phyloP scores from a whole-genome alignment of 2,797 vertebrate species.

The Heteromormyrus szaboi region DNA sequence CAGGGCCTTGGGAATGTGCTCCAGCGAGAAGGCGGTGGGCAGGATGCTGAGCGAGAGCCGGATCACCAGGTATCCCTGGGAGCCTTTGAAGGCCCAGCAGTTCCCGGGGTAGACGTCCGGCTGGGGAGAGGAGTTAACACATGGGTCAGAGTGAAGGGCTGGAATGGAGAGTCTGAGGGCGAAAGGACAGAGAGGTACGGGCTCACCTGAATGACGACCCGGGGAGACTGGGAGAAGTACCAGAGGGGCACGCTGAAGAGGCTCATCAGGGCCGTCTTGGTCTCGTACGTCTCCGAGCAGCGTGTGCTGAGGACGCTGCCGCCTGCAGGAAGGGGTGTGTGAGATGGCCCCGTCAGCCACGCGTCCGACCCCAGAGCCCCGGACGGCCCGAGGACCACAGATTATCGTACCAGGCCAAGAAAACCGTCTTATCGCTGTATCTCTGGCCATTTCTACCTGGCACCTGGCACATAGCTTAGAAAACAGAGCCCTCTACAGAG shows the following conservation, averaged over 20 bases:
- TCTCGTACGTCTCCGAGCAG: slow-evolving; percentile 89
- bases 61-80: slow-evolving; percentile 87
- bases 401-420: background rate
- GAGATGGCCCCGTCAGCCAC: background rate
- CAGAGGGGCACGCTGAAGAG: slow-evolving; percentile 88
- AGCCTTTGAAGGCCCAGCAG: slow-evolving; percentile 94
- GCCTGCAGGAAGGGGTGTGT: slow-evolving; percentile 52
- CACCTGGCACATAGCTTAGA: background rate
- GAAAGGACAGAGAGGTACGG: background rate
- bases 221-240: slow-evolving; percentile 92
- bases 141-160: background rate
- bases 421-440: background rate
- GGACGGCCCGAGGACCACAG: background rate
- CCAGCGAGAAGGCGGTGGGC: slow-evolving; percentile 78
- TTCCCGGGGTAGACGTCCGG: slow-evolving; percentile 92
- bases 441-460: background rate
- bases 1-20: slow-evolving; percentile 84
- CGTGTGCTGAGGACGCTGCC: slow-evolving; percentile 91
- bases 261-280: slow-evolving; percentile 86
- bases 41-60: slow-evolving; percentile 75
- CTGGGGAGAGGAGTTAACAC: slow-evolving; percentile 45
- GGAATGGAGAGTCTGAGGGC: background rate
- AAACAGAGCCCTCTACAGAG: background rate
- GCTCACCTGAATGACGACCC: slow-evolving; percentile 87
- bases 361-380: background rate